Conservation (phyloP, 2,888 invertebrate species). For the Cerceris rybyensis region DNA sequence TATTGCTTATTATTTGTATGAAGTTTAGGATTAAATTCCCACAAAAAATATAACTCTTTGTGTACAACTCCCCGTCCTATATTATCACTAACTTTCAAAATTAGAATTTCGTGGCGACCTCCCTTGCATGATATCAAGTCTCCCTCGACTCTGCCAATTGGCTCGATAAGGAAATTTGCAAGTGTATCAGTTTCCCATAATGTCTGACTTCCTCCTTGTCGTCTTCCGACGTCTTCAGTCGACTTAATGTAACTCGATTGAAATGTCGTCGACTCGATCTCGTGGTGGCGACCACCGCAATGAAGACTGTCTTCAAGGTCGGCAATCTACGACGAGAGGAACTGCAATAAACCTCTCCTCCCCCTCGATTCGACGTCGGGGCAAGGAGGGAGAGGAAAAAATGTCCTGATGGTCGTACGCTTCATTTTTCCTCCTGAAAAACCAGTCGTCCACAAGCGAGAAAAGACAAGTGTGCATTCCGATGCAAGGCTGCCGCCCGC, state of each 20-base stretch:
- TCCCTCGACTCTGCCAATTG: not conserved
- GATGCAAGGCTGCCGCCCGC: constrained; percentile 51
- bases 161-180: not conserved
- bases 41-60: no score
- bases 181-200: not conserved
- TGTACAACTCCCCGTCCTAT: no score
- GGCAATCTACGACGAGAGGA: constrained; percentile 38
- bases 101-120: no score
- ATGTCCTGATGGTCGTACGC: constrained; percentile 49
- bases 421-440: constrained; percentile 61
- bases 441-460: constrained; percentile 60
- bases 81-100: no score
- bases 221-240: not conserved
- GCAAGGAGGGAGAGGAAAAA: constrained; percentile 38
- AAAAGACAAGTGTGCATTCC: constrained; percentile 67
- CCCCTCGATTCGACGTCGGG: constrained; percentile 2
- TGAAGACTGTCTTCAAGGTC: constrained; percentile 64
- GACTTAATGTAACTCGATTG: constrained; percentile 32
- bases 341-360: constrained; percentile 38
- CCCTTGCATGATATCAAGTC: not conserved
- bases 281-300: constrained; percentile 42
- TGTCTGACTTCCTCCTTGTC: not conserved
- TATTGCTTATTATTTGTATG: no score
- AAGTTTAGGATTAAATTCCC: no score
- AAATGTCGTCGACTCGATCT: constrained; percentile 28